Evolutionary conservation across 53 echinoderm and acorn worm species (phyloP).

Genomic region (Astropecten irregularis): DNA sequence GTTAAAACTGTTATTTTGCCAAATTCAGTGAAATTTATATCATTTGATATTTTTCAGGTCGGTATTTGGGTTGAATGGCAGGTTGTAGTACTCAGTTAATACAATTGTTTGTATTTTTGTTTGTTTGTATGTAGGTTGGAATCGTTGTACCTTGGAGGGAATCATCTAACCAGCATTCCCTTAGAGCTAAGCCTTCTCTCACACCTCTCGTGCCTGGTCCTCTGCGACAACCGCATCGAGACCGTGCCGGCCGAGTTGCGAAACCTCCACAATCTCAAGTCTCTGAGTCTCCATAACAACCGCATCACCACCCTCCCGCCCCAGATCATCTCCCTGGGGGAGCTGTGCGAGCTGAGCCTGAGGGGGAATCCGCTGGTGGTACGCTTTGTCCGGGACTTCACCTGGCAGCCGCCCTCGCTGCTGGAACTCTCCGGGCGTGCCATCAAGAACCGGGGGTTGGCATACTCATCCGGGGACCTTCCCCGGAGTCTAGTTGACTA

Average conservation of each 20-base stretch:
- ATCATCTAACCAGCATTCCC: slow-evolving; percentile 76
- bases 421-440: slow-evolving; percentile 77
- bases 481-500: slow-evolving; percentile 73
- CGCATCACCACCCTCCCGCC: slow-evolving; percentile 88
- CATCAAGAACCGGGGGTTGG: slow-evolving; percentile 71
- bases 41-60: too few species aligned
- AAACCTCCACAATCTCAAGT: slow-evolving; percentile 66
- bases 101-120: too few species aligned
- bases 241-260: slow-evolving; percentile 72
- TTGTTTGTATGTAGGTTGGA: too few species aligned
- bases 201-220: slow-evolving; percentile 66
- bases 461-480: slow-evolving; percentile 55
- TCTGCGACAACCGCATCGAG: slow-evolving; percentile 86
- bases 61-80: too few species aligned
- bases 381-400: slow-evolving; percentile 86
- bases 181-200: slow-evolving; percentile 64
- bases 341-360: slow-evolving; percentile 88
- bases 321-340: slow-evolving; percentile 79
- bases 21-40: too few species aligned
- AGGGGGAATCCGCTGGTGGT: slow-evolving; percentile 92
- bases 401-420: slow-evolving; percentile 90
- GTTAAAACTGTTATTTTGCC: too few species aligned
- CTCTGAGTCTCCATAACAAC: slow-evolving; percentile 93
- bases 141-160: slow-evolving; percentile 88
- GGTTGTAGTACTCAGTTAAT: too few species aligned